These are phyloP conservation scores for Hirtodrosophila trivittata DNA, from an alignment of 2,888 invertebrate species.

Conservation along the genomic window DNA sequence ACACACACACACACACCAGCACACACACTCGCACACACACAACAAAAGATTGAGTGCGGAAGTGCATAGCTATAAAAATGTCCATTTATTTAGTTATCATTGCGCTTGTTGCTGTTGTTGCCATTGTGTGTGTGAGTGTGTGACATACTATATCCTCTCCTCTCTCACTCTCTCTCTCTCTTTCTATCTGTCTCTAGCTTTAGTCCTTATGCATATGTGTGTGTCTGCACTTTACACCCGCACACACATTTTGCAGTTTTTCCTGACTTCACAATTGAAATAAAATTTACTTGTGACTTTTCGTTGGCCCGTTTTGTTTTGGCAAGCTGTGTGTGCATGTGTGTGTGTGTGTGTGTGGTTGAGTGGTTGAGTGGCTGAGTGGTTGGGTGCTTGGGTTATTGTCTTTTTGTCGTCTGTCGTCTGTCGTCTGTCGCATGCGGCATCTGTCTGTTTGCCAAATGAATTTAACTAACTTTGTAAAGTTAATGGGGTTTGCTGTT, in stretches of 20 bases:
- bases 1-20: slow-evolving; percentile 30
- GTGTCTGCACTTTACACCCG: slow-evolving; percentile 37
- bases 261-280: slow-evolving; percentile 76
- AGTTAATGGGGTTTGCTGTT: slow-evolving; percentile 79
- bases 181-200: slow-evolving; percentile 1
- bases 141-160: slow-evolving; percentile 7
- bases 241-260: slow-evolving; percentile 56
- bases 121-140: slow-evolving; percentile 33
- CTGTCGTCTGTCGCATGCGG: slow-evolving; percentile 42
- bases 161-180: background rate
- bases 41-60: slow-evolving; percentile 78
- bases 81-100: slow-evolving; percentile 79
- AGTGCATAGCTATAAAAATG: slow-evolving; percentile 80
- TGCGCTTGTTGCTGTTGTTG: slow-evolving; percentile 67
- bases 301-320: slow-evolving; percentile 64
- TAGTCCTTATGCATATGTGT: slow-evolving; percentile 29
- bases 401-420: slow-evolving; percentile 52
- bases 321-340: slow-evolving; percentile 31
- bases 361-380: slow-evolving; percentile 21
- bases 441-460: slow-evolving; percentile 72
- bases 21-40: slow-evolving; percentile 37
- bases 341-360: slow-evolving; percentile 31
- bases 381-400: slow-evolving; percentile 22
- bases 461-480: slow-evolving; percentile 80
- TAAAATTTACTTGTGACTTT: slow-evolving; percentile 80